Evolutionary conservation across 2,888 invertebrate species (phyloP), one percentile per base, ranked within the genome.

Genomic region (Hoplodrina blanda): DNA sequence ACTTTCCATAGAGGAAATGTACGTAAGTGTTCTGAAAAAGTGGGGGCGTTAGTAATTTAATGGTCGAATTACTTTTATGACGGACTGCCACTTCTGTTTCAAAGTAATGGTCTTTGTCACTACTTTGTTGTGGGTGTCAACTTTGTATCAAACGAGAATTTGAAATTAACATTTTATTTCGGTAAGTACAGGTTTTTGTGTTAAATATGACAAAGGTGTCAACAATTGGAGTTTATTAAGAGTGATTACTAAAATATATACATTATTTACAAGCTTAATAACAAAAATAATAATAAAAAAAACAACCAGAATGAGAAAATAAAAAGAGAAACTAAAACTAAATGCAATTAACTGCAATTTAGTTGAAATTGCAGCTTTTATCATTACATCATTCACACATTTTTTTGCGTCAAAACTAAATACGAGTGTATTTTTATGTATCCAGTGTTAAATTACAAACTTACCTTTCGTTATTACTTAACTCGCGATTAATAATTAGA

Each of bases 1-100:
- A 91, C 88, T 92, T 92, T 91, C 87, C 88, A 92, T 90, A 89
- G 86, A 87, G 87, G 78, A 88, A 90, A 88, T 83, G 82, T 85
- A 83, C 85, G 84, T 86, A 85, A 83, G 84, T 84, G 82, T 84
- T 78, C 72, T 80, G 81, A 86, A 88, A 86, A 88, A 82, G 81
- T 82, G 83, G 68, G 64, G 76, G 76, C 76, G 78, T 71, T 69
- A 70, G 74, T 79, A 76, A 77, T 87, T 86, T 88, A 74, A 85
- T 82, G 76, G 82, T 69, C 77, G 69, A 73, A 84, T 83, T 77
- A 83, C 76, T 83, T 82, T 83, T 83, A 76, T 81, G 78, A 78
- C 68, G 50, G 41, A 71, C 63, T 65, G 62, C 55, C 78, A 78
- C 78, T 72, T 81, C 41, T 62, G 57, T 74, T 67, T 53, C 33